Base-by-base conservation (phyloP, 2,888 invertebrate genomes). In the Drosophila ustulata region DNA sequence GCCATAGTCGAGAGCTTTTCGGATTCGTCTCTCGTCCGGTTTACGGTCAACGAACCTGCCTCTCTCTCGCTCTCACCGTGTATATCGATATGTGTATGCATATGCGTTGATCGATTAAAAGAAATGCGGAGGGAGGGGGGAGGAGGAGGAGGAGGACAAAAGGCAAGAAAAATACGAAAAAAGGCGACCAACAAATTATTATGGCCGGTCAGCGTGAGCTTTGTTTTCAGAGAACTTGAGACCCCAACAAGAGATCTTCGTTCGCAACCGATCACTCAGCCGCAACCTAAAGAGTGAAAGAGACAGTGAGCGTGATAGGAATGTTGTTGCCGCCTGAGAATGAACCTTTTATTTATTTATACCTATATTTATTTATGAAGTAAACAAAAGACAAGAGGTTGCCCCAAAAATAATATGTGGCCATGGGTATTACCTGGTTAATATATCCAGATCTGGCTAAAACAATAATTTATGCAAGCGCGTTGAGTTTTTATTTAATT, bases 11-110 rank as follows among this genome's bases (percentile, higher is more conserved):
- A 41, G 39, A 41, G 39, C 69, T 76, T 83, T 63, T 75, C 66
- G 84, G 78, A 67, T 87, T 80, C 58, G 67, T 72, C 85, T 73
- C 68, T 82, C 85, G 89, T 85, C 86, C 88, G 86, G 80, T 71
- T 89, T 78, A 88, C 89, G 89, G 85, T 89, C 85, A 86, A 82
- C 73, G 85, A 86, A 89, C 85, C 58, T 78, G 55, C 64, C 46
- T 34, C 53, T 51, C 43, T 18, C 30, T 50, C 39, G 25, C 28
- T 6, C 43, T 32, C 30, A 9, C 4, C 28, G 23, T 28, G 3
- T 43, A 25, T 61, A 30, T 67, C 25, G 23, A 49, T 49, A 30
- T 50, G 26, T 51, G 55, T 71, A 61, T 79, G 84, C 72, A 77
- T 88, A 75, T 88, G 75, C 69, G 67, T 64, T 82, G 83, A 89